Evolutionary conservation across 2,888 invertebrate genomes (phyloP).

Genomic region (Coremacera marginata): DNA sequence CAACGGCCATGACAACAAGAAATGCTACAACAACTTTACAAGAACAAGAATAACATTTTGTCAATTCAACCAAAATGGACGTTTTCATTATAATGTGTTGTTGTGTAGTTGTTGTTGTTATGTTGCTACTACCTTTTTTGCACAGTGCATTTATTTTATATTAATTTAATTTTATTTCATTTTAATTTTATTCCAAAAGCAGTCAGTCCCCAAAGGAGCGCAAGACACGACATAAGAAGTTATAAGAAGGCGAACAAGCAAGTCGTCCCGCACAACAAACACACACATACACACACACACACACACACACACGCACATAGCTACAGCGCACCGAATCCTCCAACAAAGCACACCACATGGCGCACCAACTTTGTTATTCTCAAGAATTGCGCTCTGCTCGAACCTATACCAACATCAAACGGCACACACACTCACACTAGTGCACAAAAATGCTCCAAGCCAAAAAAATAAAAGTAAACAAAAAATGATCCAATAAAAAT

Average conservation of each 20-base stretch:
- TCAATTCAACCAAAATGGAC: constrained; percentile 36
- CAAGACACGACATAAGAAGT: neutral
- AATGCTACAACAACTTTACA: constrained; percentile 21
- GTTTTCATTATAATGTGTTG: constrained; percentile 26
- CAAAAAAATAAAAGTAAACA: constrained; percentile 2
- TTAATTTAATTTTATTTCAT: constrained; percentile 36
- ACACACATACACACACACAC: neutral
- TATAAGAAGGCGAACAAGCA: constrained; percentile 10
- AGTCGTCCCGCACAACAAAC: neutral
- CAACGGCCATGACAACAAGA: constrained; percentile 27
- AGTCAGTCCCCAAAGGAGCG: neutral
- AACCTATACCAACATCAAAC: constrained; percentile 8
- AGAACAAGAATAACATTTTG: constrained; percentile 34
- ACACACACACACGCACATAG: neutral
- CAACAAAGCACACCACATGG: neutral
- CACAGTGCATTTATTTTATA: constrained; percentile 31
- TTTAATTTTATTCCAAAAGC: constrained; percentile 33
- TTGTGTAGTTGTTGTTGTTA: neutral
- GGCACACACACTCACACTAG: no score
- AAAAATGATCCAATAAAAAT: constrained; percentile 40
- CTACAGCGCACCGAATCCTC: neutral
- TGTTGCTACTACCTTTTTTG: neutral
- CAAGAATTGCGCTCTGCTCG: neutral
- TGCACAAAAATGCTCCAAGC: neutral
- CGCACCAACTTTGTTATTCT: constrained; percentile 2